These are phyloP conservation scores for Hylia prasina DNA, from an alignment of 2,113 vertebrate genomes.

Conservation along the genomic window DNA sequence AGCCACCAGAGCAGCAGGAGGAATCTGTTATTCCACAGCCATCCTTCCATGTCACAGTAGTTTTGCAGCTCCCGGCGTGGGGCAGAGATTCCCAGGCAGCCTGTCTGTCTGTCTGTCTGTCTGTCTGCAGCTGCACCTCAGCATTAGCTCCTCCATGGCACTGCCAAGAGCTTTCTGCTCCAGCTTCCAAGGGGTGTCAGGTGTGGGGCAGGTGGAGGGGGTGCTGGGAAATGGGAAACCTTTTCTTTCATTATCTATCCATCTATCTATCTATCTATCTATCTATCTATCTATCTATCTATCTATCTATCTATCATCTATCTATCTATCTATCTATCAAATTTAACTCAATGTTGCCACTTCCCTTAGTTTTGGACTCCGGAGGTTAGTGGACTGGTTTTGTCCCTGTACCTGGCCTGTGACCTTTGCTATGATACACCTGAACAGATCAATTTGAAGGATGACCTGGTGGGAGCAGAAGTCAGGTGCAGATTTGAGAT, in stretches of 20 bases:
- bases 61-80: neutral
- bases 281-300: no score
- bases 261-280: no score
- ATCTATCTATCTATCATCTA: no score
- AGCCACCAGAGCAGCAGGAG: conserved; percentile 55
- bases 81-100: neutral
- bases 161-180: neutral
- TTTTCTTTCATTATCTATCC: neutral
- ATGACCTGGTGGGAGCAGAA: neutral
- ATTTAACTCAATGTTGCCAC: rapidly evolving
- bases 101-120: neutral
- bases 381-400: neutral
- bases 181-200: neutral
- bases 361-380: neutral
- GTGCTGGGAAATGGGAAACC: neutral
- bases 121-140: neutral
- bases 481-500: neutral
- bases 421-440: neutral
- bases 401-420: neutral
- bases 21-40: conserved; percentile 27
- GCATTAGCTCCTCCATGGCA: rapidly evolving
- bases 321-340: no score
- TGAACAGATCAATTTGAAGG: neutral
- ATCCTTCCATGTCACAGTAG: neutral
- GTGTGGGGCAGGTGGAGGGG: neutral